Conservation (phyloP, 1,140 invertebrate species). For the Anoplolepis gracilipes region DNA sequence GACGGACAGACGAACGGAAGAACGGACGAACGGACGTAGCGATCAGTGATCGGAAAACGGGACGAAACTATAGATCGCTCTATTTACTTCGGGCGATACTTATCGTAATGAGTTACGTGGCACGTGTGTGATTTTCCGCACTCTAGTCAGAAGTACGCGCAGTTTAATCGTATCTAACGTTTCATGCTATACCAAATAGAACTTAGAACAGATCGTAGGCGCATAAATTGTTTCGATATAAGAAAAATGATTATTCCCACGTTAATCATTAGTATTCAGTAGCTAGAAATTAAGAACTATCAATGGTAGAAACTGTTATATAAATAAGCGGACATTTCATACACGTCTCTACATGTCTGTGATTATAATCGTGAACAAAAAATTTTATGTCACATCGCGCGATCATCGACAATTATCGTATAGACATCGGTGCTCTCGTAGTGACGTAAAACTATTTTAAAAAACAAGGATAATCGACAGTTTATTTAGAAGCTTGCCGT, state of each 20-base stretch:
- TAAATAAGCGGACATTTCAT: slow-evolving; percentile 19
- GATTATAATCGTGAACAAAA: slow-evolving; percentile 24
- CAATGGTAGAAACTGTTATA: neutral
- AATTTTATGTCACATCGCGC: neutral
- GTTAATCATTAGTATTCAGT: slow-evolving; percentile 40
- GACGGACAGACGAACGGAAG: too few relatives aligned
- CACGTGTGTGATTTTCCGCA: slow-evolving; percentile 66
- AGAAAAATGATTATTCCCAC: slow-evolving; percentile 27
- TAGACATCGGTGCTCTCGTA: neutral
- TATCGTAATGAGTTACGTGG: slow-evolving; percentile 46
- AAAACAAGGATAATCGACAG: neutral
- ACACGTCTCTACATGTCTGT: slow-evolving; percentile 41
- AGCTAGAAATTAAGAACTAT: slow-evolving; percentile 32
- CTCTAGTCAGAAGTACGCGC: slow-evolving; percentile 48
- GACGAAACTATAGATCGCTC: slow-evolving; percentile 31
- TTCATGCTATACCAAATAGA: slow-evolving; percentile 33
- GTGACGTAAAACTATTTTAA: slow-evolving; percentile 23
- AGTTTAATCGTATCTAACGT: slow-evolving; percentile 29
- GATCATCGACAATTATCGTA: slow-evolving; percentile 5
- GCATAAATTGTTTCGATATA: slow-evolving; percentile 5
- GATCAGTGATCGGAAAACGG: slow-evolving; percentile 31
- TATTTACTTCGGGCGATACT: slow-evolving; percentile 33
- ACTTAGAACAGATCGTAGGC: slow-evolving; percentile 31
- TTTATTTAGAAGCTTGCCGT: neutral
- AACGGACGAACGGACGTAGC: neutral